Evolutionary conservation across 2,113 vertebrate genomes (phyloP).

Genomic region (Nettapus auritus): DNA sequence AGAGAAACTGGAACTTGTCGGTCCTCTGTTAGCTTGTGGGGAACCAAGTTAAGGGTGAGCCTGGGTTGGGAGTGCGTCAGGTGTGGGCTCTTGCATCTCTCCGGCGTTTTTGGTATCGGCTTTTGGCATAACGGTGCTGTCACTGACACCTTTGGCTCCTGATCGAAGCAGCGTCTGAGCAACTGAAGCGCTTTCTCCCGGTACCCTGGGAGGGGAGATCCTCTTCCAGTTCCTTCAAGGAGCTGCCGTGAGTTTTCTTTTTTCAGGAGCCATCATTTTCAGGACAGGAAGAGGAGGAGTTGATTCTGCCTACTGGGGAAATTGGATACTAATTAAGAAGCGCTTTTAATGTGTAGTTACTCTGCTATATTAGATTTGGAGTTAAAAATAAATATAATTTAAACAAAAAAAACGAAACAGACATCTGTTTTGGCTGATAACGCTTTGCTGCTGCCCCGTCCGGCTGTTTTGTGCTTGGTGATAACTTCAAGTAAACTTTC

Average conservation of each 20-base stretch:
- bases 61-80: fast-evolving
- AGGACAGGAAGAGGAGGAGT: background rate
- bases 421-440: constrained; percentile 35
- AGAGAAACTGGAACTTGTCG: fast-evolving
- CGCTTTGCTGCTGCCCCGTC: background rate
- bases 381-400: background rate
- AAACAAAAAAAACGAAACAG: background rate
- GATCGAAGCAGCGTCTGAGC: background rate
- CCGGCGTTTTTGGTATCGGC: background rate
- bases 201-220: background rate
- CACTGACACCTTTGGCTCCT: background rate
- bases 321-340: background rate
- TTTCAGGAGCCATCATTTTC: background rate
- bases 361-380: background rate
- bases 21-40: background rate
- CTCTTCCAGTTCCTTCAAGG: background rate
- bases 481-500: background rate
- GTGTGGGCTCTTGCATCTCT: background rate
- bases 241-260: background rate
- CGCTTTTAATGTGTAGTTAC: background rate
- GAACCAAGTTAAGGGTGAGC: fast-evolving
- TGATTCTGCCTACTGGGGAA: background rate
- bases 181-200: background rate
- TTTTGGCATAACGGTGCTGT: fast-evolving
- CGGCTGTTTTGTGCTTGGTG: background rate